Evolutionary conservation across 2,888 invertebrate genomes (phyloP).

Genomic region (Polietes domitor): DNA sequence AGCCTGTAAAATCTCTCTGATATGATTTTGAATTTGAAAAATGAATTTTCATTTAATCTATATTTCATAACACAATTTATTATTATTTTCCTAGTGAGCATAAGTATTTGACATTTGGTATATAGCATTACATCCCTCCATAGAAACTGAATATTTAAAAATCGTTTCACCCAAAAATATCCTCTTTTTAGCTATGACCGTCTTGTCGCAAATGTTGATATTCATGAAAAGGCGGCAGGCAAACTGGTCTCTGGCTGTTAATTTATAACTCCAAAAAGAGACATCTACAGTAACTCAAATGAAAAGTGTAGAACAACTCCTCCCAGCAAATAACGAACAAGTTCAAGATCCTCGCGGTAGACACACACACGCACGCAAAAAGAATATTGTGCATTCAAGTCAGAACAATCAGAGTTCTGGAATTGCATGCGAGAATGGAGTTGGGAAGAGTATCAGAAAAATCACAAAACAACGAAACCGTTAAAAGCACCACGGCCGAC

Average conservation of each 20-base stretch:
- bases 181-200: too few species aligned
- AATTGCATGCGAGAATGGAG: conserved; percentile 7
- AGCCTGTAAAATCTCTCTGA: too few species aligned
- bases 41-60: too few species aligned
- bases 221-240: neutral
- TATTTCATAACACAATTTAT: too few species aligned
- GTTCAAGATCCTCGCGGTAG: conserved; percentile 3
- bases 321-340: conserved; percentile 5
- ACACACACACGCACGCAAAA: neutral
- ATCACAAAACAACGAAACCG: conserved; percentile 18
- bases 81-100: too few species aligned
- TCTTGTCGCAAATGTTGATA: too few species aligned
- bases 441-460: neutral
- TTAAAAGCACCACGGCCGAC: neutral
- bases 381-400: conserved; percentile 14
- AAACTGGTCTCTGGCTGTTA: conserved; percentile 16
- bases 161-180: too few species aligned
- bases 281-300: neutral
- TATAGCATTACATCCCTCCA: too few species aligned
- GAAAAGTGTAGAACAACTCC: neutral
- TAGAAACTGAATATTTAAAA: too few species aligned
- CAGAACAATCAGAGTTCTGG: conserved; percentile 1
- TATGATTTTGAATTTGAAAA: too few species aligned
- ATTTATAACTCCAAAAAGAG: neutral
- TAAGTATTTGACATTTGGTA: too few species aligned